Percentiles rank a stretch among this genome's conserved stretches.
phyloP scores from a whole-genome alignment of 2,888 invertebrate genomes.

The Lobophora halterata region DNA sequence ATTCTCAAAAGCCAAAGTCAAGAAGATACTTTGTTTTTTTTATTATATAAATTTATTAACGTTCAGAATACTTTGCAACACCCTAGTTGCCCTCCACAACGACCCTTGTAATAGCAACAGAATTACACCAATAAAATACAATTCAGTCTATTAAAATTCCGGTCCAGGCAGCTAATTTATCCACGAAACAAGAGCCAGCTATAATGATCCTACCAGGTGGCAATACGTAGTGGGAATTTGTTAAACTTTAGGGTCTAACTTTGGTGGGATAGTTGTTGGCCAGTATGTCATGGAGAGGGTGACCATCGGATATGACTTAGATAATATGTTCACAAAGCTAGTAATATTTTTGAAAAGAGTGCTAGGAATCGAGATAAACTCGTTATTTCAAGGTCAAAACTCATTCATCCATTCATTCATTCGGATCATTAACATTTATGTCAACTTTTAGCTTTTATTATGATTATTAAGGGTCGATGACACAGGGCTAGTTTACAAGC shows the following conservation, averaged over 20 bases:
- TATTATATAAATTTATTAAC: no score
- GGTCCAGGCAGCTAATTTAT: constrained; percentile 16
- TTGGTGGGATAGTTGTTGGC: constrained; percentile 8
- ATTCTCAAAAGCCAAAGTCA: no score
- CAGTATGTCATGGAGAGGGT: constrained; percentile 12
- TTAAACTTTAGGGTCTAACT: constrained; percentile 27
- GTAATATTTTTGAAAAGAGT: no score
- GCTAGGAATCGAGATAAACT: no score
- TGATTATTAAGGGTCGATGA: no score
- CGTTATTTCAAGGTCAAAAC: no score
- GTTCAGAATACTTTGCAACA: not conserved
- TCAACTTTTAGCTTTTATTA: no score
- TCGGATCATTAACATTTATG: no score
- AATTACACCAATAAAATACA: constrained; percentile 22
- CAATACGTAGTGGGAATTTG: constrained; percentile 20
- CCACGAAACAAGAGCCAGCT: constrained; percentile 8
- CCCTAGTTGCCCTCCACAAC: not conserved
- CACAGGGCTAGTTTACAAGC: no score
- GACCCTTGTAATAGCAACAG: constrained; percentile 7
- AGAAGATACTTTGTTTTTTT: no score
- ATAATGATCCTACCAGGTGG: constrained; percentile 18
- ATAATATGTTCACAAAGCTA: no score
- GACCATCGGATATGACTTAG: not conserved
- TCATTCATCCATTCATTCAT: no score
- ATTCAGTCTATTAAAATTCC: constrained; percentile 18